Evolutionary conservation across 2,113 vertebrate genomes (phyloP), one percentile per base, ranked within the genome.

Genomic region (Chaenogobius annularis): DNA sequence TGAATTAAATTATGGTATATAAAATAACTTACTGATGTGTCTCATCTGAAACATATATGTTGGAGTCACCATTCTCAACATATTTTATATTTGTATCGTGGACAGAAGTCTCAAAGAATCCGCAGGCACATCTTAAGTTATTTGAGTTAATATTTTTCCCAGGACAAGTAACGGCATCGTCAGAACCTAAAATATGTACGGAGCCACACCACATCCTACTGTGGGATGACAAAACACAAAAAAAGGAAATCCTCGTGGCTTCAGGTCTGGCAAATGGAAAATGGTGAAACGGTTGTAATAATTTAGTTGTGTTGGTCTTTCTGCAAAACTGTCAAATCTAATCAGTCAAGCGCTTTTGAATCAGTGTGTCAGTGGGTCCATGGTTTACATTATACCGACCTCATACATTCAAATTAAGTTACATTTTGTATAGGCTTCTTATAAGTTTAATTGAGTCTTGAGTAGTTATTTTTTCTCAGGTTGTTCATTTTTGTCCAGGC

Each of bases 271-370:
- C 61, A 73, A 75, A 82, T 56, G 48, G 46, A 48, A 44, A 35
- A 55, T 86, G 87, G 89, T 84, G 85, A 86, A 88, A 86, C 11
- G 48, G 31, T 61, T 64, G 63, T 82, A 89, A 70, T 76, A 56
- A 67, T 68, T 72, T 74, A 10, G 20, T 66, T 44, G 40, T 70
- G 54, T 68, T 75, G 10, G 63, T 69, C 48, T 76, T 59, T 72
- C 43, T 0, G n/a, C 71, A 68, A 26, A 48, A 72, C 59, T 65
- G 80, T 81, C 69, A 52, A 46, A 65, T 74, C 72, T 66, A 7
- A 63, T n/a, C 2, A 10, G 59, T 40, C 59, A 17, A 17, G 23
- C 9, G 13, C 15, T 63, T 63, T 14, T 61, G 26, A 61, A 14
- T 61, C 3, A 23, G 58, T 7, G n/a, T 61, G 26, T n/a, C 35